A percentile compares a stretch with the other conserved stretches of the same genome.
Conservation (phyloP, 2,888 invertebrate species). For the Frankliniella intonsa region DNA sequence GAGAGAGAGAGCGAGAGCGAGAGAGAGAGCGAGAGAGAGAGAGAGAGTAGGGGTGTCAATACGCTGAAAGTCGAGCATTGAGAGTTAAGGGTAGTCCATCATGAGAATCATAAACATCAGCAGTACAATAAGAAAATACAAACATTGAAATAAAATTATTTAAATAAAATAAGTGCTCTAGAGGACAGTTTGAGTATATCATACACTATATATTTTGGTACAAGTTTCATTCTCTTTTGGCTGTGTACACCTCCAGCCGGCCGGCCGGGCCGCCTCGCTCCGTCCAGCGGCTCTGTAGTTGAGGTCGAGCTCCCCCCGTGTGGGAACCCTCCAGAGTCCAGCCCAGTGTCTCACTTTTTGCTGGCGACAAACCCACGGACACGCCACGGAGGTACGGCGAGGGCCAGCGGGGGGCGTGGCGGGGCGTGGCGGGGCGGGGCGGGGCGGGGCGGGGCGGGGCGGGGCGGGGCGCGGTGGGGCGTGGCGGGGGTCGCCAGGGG, state of each 20-base stretch:
- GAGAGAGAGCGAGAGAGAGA: conserved; percentile 15
- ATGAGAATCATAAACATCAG: too few species aligned
- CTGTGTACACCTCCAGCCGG: not conserved
- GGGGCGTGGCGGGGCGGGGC: conserved; percentile 28
- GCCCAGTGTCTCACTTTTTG: conserved; percentile 18
- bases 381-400: conserved; percentile 35
- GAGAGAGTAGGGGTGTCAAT: not conserved
- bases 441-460: conserved; percentile 29
- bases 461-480: conserved; percentile 31
- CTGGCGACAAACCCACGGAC: not conserved
- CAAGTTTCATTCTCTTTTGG: too few species aligned
- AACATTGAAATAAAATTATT: not conserved
- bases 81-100: too few species aligned
- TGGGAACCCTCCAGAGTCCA: not conserved
- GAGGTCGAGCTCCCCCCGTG: not conserved
- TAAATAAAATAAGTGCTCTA: too few species aligned
- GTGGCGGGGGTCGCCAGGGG: conserved; percentile 23
- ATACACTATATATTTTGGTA: too few species aligned
- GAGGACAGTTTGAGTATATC: too few species aligned
- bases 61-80: not conserved
- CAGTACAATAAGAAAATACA: not conserved
- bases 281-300: not conserved
- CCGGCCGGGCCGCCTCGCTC: not conserved
- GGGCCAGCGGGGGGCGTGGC: conserved; percentile 37
- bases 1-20: not conserved